Evolutionary conservation across 2,888 invertebrate species (phyloP).

Genomic region (Chymomyza amoena): DNA sequence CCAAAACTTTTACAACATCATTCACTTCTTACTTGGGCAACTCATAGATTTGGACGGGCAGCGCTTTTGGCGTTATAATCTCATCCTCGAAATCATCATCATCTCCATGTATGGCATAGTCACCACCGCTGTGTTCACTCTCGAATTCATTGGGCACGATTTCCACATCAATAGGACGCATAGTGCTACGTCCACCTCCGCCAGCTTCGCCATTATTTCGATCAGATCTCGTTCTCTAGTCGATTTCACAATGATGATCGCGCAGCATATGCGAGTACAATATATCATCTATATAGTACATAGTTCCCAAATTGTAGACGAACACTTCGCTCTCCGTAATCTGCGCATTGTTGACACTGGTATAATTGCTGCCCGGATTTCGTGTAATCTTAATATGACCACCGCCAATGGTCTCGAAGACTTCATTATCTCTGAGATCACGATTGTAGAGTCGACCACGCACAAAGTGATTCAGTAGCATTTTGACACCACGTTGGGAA

Average conservation of each 20-base stretch:
- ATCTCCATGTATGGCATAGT: slow-evolving; percentile 75
- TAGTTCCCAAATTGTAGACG: slow-evolving; percentile 83
- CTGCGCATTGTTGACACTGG: slow-evolving; percentile 81
- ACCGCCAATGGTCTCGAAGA: slow-evolving; percentile 81
- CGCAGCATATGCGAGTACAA: slow-evolving; percentile 79
- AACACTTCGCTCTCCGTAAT: slow-evolving; percentile 83
- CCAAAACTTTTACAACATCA: background rate
- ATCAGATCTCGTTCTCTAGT: slow-evolving; percentile 68
- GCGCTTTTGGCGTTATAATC: slow-evolving; percentile 78
- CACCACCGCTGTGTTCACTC: slow-evolving; percentile 75
- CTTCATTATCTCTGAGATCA: slow-evolving; percentile 81
- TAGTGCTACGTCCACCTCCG: slow-evolving; percentile 60
- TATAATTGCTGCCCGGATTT: slow-evolving; percentile 78
- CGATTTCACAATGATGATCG: slow-evolving; percentile 71
- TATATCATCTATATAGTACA: slow-evolving; percentile 83
- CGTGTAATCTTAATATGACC: slow-evolving; percentile 80
- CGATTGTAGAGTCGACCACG: slow-evolving; percentile 82
- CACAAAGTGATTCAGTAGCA: slow-evolving; percentile 83
- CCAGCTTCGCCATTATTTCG: slow-evolving; percentile 56
- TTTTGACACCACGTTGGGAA: slow-evolving; percentile 81
- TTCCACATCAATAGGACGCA: slow-evolving; percentile 76
- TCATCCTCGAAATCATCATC: slow-evolving; percentile 78
- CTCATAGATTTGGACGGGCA: slow-evolving; percentile 77
- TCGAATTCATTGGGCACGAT: slow-evolving; percentile 77
- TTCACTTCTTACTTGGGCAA: slow-evolving; percentile 72